Base-by-base conservation (phyloP, 2,888 invertebrate species). In the Cinara cedri region DNA sequence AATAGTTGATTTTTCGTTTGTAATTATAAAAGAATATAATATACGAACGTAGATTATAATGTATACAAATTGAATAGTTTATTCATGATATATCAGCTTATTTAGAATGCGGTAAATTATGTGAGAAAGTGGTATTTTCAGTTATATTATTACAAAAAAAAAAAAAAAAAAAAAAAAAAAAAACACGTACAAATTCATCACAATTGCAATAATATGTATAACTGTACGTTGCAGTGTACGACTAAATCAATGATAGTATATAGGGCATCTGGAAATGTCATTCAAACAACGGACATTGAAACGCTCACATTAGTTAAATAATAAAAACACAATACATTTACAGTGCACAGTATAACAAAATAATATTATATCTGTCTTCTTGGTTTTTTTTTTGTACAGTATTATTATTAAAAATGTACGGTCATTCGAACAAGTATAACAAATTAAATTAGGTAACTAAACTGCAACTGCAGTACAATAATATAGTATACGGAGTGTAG, bases 321-420 rank as follows among this genome's bases (percentile, higher is more conserved):
- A 19, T 55, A 55, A 55, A 68, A 70, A 51, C 49, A 55, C 42
- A 55, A 71, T 71, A 55, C 19, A 71, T 21, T 55, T 14, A 54
- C 11, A 44, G 14, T 44, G 42, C 42, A 71, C 34, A 34, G 6
- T 34, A 34, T 26, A 55, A 55, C 16, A 55, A 42, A 19, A 55
- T 55, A 55, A 71, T 55, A 16, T 26, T 49, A 68, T 55, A 71
- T 55, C 70, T 55, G 34, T 55, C 70, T 21, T 55, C 21, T 21
- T 71, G 55, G 42, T 71, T 55, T 71, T n/a, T n/a, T n/a, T n/a
- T n/a, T n/a, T n/a, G n/a, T n/a, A 71, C 55, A 55, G 55, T 71
- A 34, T 34, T 34, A 34, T 6, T 34, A 16, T 71, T 42, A 55
- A 55, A 55, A 71, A 71, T 42, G 10, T 71, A 44, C 44, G 42